phyloP scores from a whole-genome alignment of 2,797 vertebrate species.

The Sphenodon punctatus region DNA sequence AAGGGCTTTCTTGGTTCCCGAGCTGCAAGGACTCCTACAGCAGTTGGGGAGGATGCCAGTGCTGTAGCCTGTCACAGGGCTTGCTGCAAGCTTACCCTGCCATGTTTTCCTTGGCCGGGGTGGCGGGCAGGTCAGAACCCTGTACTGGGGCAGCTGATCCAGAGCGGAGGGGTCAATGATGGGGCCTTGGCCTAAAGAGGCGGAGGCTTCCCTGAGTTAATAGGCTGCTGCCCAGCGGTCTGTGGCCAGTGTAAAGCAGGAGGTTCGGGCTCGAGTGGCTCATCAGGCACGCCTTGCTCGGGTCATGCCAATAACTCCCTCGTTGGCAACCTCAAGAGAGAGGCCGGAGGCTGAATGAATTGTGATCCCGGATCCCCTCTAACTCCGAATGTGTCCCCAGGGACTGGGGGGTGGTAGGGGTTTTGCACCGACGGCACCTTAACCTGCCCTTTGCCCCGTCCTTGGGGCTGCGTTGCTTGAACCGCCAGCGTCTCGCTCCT shows the following conservation, averaged over 20 bases:
- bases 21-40: too few relatives aligned
- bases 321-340: not conserved
- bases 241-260: not conserved
- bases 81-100: too few relatives aligned
- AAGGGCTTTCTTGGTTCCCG: too few relatives aligned
- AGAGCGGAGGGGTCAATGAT: not conserved
- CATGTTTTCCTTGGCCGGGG: too few relatives aligned
- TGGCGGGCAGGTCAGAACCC: too few relatives aligned
- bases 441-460: not conserved
- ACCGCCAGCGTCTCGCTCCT: not conserved
- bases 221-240: not conserved
- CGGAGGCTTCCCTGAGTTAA: not conserved
- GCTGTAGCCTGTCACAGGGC: too few relatives aligned
- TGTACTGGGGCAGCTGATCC: too few relatives aligned
- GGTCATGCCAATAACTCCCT: not conserved
- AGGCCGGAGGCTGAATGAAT: not conserved
- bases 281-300: not conserved
- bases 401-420: not conserved
- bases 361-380: too few relatives aligned
- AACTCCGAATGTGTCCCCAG: fast-evolving
- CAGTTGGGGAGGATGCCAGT: too few relatives aligned
- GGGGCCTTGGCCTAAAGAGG: not conserved
- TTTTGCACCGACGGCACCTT: not conserved
- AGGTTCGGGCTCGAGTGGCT: not conserved
- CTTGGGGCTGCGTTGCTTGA: not conserved